Base-by-base conservation (phyloP, 2,797 vertebrate genomes). In the Siniperca scherzeri region DNA sequence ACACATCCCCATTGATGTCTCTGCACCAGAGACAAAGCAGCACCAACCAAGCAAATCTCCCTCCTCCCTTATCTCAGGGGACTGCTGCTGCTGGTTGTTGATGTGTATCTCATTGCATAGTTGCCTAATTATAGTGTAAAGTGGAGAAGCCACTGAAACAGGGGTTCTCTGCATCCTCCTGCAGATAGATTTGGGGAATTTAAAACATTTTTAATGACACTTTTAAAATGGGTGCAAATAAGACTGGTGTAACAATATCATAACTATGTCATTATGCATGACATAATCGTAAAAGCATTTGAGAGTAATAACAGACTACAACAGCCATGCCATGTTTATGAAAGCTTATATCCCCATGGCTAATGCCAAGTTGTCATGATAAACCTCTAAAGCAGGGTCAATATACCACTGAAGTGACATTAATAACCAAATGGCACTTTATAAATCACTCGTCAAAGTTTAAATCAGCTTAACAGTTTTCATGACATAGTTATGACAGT, bases 1-100 rank as follows among this genome's bases (percentile, higher is more conserved):
- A 88, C 71, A 67, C 33, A 81, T 88, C 64, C 76, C 81, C 71
- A 83, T 70, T 78, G 87, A 90, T 83, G 86, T 80, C 75, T 78
- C 70, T 70, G 75, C 75, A 59, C 53, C 71, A 68, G 75, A 85
- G 66, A 89, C 70, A 86, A 84, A 81, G 70, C 52, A 72, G 52
- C 72, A 81, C 22, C 70, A 40, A 70, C 64, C 1, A 9, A 71
- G 38, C 66, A 80, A 69, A 38, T 11, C 16, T 19, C 62, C 68
- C 60, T 12, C 19, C 44, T 11, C 9, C 56, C 16, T 69, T 27
- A 16, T 77, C 62, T 71, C 77, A 33, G 62, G 86, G 73, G 79
- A 80, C 48, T 46, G 44, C 64, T 70, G 66, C 42, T 82, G 76
- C 30, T 50, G 77, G 70, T 50, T 81, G 83, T 71, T 88, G 83